Conservation (phyloP, 2,113 vertebrate genomes). For the Bagarius yarrelli region DNA sequence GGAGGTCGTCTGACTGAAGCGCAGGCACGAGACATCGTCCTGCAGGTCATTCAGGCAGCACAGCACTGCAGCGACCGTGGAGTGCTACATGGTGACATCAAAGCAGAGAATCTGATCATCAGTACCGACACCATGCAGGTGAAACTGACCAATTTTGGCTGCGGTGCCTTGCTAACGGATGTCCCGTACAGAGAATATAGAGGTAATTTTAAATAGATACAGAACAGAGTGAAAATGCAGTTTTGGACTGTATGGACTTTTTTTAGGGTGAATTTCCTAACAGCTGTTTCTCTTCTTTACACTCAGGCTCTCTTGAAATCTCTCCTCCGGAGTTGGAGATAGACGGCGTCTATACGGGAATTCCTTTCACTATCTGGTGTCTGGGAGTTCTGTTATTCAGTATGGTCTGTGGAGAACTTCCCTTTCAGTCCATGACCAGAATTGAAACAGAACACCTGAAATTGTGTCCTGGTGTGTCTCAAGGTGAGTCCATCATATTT, state of each 20-base stretch:
- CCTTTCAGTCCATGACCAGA: background rate
- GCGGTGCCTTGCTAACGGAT: slow-evolving; percentile 49
- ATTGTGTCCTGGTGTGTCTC: background rate
- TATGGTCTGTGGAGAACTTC: background rate
- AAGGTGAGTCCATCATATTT: background rate
- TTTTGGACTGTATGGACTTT: background rate
- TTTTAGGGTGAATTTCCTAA: too few relatives aligned
- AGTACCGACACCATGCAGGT: slow-evolving; percentile 58
- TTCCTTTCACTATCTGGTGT: slow-evolving; percentile 24
- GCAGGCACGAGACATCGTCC: slow-evolving; percentile 47
- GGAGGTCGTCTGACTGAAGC: slow-evolving; percentile 36
- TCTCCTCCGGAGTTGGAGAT: background rate
- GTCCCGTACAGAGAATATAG: background rate
- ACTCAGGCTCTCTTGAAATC: background rate
- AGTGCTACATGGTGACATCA: slow-evolving; percentile 64
- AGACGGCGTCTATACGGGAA: background rate
- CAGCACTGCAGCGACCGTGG: slow-evolving; percentile 57
- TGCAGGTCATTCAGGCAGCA: slow-evolving; percentile 55
- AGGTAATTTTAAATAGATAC: background rate
- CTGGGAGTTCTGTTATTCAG: slow-evolving; percentile 17
- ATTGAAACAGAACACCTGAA: background rate
- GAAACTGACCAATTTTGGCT: slow-evolving; percentile 68
- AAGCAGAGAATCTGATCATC: slow-evolving; percentile 71
- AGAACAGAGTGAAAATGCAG: background rate
- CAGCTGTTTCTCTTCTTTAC: background rate